Evolutionary conservation across 2,888 invertebrate species (phyloP).

Genomic region (Calameuta idolon): DNA sequence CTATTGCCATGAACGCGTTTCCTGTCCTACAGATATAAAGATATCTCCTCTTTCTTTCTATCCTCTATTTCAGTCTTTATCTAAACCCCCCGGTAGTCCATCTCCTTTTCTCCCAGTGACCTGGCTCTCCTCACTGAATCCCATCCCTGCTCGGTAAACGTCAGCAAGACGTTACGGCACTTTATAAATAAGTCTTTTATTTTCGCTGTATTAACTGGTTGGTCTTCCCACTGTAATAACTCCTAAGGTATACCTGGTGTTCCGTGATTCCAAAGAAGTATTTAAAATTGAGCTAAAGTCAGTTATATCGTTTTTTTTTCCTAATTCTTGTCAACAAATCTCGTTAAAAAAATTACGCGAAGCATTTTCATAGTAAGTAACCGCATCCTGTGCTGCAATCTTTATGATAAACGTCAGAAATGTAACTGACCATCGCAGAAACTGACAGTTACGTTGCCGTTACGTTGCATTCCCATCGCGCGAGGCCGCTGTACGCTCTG

Average conservation of each 20-base stretch:
- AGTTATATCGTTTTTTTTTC: background rate
- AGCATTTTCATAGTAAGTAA: background rate
- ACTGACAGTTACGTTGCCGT: background rate
- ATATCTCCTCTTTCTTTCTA: background rate
- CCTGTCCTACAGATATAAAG: background rate
- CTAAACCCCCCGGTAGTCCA: background rate
- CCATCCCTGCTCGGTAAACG: background rate
- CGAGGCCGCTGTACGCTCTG: conserved; percentile 2
- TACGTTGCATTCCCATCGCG: background rate
- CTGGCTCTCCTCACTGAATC: background rate
- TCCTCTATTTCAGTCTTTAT: background rate
- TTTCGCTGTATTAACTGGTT: background rate
- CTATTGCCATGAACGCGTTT: background rate
- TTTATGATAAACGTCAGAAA: background rate
- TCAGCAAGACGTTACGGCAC: conserved; percentile 3
- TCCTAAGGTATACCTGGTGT: background rate
- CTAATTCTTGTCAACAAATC: background rate
- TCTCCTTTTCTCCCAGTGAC: background rate
- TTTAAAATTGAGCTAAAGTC: background rate
- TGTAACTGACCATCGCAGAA: background rate
- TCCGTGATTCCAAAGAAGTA: background rate
- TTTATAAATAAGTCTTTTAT: conserved; percentile 9
- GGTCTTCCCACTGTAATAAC: background rate
- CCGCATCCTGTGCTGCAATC: background rate
- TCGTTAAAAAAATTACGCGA: background rate